Evolutionary conservation across 2,888 invertebrate genomes (phyloP), one percentile per base, ranked within the genome.

Genomic region (Lycophotia porphyrea): DNA sequence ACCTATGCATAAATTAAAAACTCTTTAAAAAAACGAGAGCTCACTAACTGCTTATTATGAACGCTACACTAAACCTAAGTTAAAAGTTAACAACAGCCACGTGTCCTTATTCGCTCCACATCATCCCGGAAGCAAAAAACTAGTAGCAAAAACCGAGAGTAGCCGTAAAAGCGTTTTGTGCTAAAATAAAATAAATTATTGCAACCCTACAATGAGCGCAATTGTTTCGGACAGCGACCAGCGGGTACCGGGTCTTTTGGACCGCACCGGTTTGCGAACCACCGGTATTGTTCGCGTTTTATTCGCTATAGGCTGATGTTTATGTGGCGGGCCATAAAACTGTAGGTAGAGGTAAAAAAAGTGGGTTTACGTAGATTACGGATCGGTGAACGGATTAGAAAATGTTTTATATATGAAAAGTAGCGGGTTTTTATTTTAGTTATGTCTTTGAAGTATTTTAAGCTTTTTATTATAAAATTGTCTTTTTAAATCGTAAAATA

Each of bases 71-170:
- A 82, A 72, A 74, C 31, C 39, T 66, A 77, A 88, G 76, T 84
- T 84, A 88, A 85, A 87, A 84, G 83, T 87, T 92, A 93, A 93
- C 92, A 91, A 90, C 88, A 68, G 93, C 92, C 95, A 95, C 95
- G 94, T 95, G 95, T 93, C 94, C 87, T 91, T 92, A 93, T 91
- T 91, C 91, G 91, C 88, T 87, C 76, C 86, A 87, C 89, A 87
- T 87, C 87, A 79, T 88, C 82, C 91, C 92, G 92, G 91, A 93
- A 92, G 88, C 91, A 93, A 94, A 94, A 94, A 94, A 93, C 89
- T 81, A 83, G 92, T 90, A 89, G 93, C 93, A 94, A 94, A 95
- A 95, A 95, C 92, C 85, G 90, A 93, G 91, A 94, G 94, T 94
- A 91, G 88, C 88, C 88, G 82, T 91, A 92, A 92, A 92, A 90